These are phyloP conservation scores for Xenentodon cancila DNA, from an alignment of 2,797 vertebrate genomes.

Conservation along the genomic window DNA sequence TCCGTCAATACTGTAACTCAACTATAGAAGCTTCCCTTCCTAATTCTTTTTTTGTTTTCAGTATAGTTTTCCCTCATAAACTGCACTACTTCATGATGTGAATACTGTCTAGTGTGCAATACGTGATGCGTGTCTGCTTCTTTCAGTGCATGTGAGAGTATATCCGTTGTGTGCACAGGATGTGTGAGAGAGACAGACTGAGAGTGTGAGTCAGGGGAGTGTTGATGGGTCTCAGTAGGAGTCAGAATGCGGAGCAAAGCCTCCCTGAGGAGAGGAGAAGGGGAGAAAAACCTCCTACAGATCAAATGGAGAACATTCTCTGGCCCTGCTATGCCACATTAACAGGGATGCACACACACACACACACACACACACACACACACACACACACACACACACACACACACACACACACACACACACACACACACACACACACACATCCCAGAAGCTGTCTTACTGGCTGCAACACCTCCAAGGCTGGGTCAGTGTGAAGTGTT, in stretches of 20 bases:
- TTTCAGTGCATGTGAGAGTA: slow-evolving; percentile 24
- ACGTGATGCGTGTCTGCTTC: slow-evolving; percentile 29
- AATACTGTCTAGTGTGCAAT: slow-evolving; percentile 8
- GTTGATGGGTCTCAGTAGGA: slow-evolving; percentile 84
- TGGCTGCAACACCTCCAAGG: slow-evolving; percentile 37
- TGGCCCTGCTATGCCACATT: slow-evolving; percentile 70
- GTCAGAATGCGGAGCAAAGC: slow-evolving; percentile 86
- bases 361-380: too few species aligned
- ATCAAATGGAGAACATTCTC: slow-evolving; percentile 87
- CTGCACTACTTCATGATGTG: slow-evolving; percentile 4
- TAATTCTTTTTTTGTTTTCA: neutral
- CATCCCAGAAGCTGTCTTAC: slow-evolving; percentile 46
- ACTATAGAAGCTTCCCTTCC: too few species aligned
- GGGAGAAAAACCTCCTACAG: slow-evolving; percentile 78
- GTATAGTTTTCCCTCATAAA: too few species aligned
- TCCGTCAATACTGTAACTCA: too few species aligned
- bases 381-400: too few species aligned
- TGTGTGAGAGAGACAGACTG: slow-evolving; percentile 41
- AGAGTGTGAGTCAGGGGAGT: slow-evolving; percentile 72
- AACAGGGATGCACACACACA: slow-evolving; percentile 11
- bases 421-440: slow-evolving; percentile 37
- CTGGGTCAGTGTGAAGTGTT: slow-evolving; percentile 46
- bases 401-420: too few species aligned
- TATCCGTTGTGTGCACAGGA: slow-evolving; percentile 53
- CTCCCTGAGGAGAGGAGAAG: slow-evolving; percentile 80